phyloP scores from a whole-genome alignment of 1,140 invertebrate genomes.

The Drosophila serrata region DNA sequence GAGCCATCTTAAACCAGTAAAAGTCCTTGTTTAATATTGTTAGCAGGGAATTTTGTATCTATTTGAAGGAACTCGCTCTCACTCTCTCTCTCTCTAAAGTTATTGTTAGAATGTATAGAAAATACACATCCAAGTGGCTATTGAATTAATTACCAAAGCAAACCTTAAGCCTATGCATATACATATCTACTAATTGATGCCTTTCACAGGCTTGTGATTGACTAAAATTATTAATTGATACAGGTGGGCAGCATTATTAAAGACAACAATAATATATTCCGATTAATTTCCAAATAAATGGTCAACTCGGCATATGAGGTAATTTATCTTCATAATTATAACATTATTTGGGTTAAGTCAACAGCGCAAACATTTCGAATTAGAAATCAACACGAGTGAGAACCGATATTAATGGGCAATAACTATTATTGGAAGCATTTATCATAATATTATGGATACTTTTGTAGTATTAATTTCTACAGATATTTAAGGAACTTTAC shows the following conservation, averaged over 20 bases:
- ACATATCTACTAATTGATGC: not conserved
- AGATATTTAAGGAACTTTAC: not conserved
- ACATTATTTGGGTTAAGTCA: not conserved
- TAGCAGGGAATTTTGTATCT: not conserved
- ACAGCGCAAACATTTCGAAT: not conserved
- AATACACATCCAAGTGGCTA: not conserved
- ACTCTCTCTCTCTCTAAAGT: too few species aligned
- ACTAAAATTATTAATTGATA: too few species aligned
- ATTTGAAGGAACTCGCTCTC: not conserved
- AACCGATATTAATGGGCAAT: not conserved
- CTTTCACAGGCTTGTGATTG: not conserved
- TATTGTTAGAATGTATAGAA: not conserved
- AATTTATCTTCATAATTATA: not conserved
- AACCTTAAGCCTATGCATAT: not conserved
- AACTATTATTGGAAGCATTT: not conserved
- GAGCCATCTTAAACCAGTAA: not conserved
- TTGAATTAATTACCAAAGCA: constrained; percentile 7
- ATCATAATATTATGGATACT: too few species aligned
- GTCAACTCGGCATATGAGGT: too few species aligned
- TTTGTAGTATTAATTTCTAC: not conserved
- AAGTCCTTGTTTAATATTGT: constrained; percentile 10
- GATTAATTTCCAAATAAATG: not conserved
- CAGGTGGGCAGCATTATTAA: not conserved
- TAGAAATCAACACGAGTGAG: not conserved
- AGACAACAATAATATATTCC: not conserved